A percentile compares a stretch with the other conserved stretches of the same genome.
Conservation (phyloP, 1,140 invertebrate genomes). For the Vollenhovia emeryi region DNA sequence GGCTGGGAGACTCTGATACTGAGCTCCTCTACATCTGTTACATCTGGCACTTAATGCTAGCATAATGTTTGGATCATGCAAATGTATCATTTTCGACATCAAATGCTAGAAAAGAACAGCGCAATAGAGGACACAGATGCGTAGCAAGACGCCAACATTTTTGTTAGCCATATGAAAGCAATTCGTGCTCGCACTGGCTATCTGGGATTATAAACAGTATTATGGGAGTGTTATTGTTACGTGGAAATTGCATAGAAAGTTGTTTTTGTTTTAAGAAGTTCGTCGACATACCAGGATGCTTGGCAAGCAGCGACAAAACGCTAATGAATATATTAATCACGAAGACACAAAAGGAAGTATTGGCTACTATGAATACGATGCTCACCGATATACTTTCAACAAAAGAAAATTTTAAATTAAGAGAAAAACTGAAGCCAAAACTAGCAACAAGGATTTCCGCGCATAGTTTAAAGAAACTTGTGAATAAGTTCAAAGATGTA, state of each 20-base stretch:
- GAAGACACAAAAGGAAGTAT: conserved; percentile 87
- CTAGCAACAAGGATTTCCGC: conserved; percentile 84
- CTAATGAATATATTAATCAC: conserved; percentile 86
- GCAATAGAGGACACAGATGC: too few species aligned
- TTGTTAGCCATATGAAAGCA: too few species aligned
- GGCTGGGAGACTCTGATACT: too few species aligned
- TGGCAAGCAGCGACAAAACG: conserved; percentile 78
- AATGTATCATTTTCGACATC: too few species aligned
- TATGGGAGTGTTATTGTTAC: conserved; percentile 3
- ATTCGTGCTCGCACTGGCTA: too few species aligned
- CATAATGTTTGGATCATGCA: too few species aligned
- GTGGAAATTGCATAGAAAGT: neutral
- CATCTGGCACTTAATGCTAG: too few species aligned
- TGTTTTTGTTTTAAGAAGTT: conserved; percentile 70
- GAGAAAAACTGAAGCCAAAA: conserved; percentile 56
- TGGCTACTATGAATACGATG: conserved; percentile 87
- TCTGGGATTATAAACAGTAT: neutral
- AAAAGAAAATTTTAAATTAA: conserved; percentile 81
- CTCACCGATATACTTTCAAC: conserved; percentile 82
- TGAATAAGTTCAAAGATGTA: conserved; percentile 78
- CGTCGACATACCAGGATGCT: conserved; percentile 80
- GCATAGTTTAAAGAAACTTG: conserved; percentile 86
- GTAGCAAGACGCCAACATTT: too few species aligned
- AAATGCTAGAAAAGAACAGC: too few species aligned
- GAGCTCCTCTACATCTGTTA: too few species aligned